These are phyloP conservation scores for Xyliphius kryptos DNA, from an alignment of 2,113 vertebrate species.

Conservation along the genomic window DNA sequence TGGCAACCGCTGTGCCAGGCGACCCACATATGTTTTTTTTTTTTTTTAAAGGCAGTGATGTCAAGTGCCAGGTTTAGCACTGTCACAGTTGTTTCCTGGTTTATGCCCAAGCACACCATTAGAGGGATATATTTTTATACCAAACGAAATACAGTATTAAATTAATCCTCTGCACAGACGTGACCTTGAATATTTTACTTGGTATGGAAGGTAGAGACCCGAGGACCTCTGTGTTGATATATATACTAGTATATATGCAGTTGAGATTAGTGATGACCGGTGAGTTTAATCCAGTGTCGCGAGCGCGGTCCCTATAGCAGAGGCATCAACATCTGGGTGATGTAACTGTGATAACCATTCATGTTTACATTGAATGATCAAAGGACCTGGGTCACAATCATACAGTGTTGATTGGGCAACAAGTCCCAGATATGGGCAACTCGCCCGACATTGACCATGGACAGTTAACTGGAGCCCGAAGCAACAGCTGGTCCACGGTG, in stretches of 20 bases:
- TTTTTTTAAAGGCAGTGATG: too few species aligned
- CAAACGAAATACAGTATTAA: not conserved
- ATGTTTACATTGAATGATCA: too few species aligned
- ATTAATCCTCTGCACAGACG: constrained; percentile 20
- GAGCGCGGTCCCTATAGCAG: constrained; percentile 1
- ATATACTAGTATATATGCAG: too few species aligned
- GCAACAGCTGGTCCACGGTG: too few species aligned
- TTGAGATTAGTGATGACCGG: constrained; percentile 13
- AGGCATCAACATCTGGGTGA: too few species aligned
- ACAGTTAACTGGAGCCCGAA: too few species aligned
- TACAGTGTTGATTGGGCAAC: too few species aligned
- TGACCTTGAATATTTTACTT: constrained; percentile 30
- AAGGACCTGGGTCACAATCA: too few species aligned
- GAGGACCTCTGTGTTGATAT: not conserved
- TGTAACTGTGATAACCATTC: too few species aligned
- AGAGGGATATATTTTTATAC: constrained; percentile 5
- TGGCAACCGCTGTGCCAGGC: constrained; percentile 28
- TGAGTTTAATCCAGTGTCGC: constrained; percentile 23
- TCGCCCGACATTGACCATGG: too few species aligned
- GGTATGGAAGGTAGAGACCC: not conserved
- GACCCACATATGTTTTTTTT: constrained; percentile 13
- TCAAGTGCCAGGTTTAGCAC: constrained; percentile 11
- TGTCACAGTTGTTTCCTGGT: not conserved
- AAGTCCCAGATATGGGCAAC: too few species aligned
- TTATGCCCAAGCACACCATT: not conserved